Evolutionary conservation across 2,797 vertebrate genomes (phyloP), one percentile per base, ranked within the genome.

Genomic region (Coendou prehensilis): DNA sequence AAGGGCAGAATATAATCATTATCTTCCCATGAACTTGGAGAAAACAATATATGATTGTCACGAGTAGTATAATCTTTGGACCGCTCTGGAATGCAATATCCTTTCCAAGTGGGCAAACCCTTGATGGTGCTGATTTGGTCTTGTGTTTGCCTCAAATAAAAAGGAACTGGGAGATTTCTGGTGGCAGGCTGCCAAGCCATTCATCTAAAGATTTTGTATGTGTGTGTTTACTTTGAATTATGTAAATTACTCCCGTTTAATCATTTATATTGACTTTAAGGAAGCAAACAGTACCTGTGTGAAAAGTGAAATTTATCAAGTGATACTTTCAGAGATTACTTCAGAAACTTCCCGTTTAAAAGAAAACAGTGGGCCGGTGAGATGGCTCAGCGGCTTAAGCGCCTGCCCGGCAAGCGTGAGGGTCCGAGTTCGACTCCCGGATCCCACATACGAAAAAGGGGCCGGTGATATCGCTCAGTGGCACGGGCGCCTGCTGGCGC

Each of bases 231-330:
- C 87, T 96, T 96, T 94, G 91, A 97, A 93, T 87, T 94, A 78
- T 56, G 17, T 93, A 93, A 80, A n/a, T 67, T 90, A 92, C 67
- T 96, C 63, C 63, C 15, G 23, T 88, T 92, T 96, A 75, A 92
- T 96, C 69, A 93, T 94, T 96, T 95, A 93, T 96, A 95, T 61
- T 93, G 71, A 95, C 78, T 96, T 94, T 79, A 92, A 96, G 80
- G 93, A 97, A 95, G 85, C 45, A 96, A 97, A 93, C 67, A 87
- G 17, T 20, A 80, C 41, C 93, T 92, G 54, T 88, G 1, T 80
- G 78, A 94, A 89, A 95, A 97, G 83, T 85, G 96, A 97, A 91
- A 91, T 93, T 89, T 94, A 96, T 94, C 63, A 50, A 61, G 13
- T 0, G 0, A n/a, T 87, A 71, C 86, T 93, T 89, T 96, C 69